These are phyloP conservation scores for Bilobella aurantiaca DNA, from an alignment of 1,140 invertebrate genomes.

Conservation along the genomic window DNA sequence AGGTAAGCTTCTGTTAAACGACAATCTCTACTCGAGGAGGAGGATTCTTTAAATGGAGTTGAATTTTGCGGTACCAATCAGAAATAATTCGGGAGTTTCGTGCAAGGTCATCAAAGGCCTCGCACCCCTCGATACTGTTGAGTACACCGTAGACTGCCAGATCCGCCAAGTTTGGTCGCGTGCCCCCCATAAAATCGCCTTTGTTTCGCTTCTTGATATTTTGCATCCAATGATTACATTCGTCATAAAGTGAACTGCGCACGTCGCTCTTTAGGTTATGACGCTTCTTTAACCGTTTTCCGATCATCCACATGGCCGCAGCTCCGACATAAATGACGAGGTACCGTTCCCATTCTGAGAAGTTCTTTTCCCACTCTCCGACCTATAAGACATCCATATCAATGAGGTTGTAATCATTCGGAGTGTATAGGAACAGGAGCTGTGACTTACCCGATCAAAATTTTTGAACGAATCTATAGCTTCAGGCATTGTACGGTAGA, in stretches of 20 bases:
- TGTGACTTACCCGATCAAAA: constrained; percentile 59
- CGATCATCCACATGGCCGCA: constrained; percentile 83
- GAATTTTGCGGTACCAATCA: constrained; percentile 45
- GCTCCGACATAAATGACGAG: constrained; percentile 91
- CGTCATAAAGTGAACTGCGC: constrained; percentile 76
- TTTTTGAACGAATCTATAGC: constrained; percentile 79
- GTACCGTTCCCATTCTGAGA: constrained; percentile 69
- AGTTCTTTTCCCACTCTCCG: constrained; percentile 84
- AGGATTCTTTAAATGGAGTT: no score
- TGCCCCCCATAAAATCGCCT: constrained; percentile 64
- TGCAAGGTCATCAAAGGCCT: constrained; percentile 76
- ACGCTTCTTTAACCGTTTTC: constrained; percentile 75
- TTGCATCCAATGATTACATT: constrained; percentile 67
- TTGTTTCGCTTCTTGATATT: constrained; percentile 58
- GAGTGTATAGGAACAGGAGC: neutral
- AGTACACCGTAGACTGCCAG: constrained; percentile 86
- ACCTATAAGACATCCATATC: constrained; percentile 43
- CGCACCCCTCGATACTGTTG: constrained; percentile 88
- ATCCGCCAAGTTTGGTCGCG: constrained; percentile 82
- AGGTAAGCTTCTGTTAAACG: no score
- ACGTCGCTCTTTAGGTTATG: constrained; percentile 81
- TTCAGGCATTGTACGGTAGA: constrained; percentile 62
- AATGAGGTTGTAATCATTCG: neutral
- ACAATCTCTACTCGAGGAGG: no score
- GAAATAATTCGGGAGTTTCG: constrained; percentile 55